Base-by-base conservation (phyloP, 2,888 invertebrate genomes). In the Stenurella melanura region DNA sequence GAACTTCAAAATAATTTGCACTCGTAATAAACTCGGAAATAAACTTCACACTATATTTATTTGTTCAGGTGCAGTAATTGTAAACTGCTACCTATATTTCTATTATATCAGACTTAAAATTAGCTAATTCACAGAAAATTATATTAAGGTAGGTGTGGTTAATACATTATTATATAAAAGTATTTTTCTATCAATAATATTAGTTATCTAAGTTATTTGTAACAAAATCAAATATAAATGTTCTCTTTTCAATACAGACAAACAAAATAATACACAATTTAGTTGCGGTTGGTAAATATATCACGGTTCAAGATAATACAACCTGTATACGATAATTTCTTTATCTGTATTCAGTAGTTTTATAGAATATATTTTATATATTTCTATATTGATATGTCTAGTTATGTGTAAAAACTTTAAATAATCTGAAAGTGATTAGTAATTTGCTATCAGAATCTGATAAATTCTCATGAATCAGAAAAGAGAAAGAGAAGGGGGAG, bases 331-430 rank as follows among this genome's bases (percentile, higher is more conserved):
- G 30, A 34, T 34, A 34, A 67, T 21, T 34, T 15, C 17, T 68
- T 68, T 68, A 68, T 71, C 71, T 61, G 38, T 71, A 71, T 38
- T 30, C 63, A 60, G 74, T 50, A 68, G 74, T 74, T 69, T 18
- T 26, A 54, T 54, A 57, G 30, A 38, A 38, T 57, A 38, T 61
- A n/a, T 38, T 58, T 26, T 21, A 30, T 38, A 64, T 34, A 5
- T 42, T 1, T 42, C 42, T 12, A 42, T 42, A 42, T 42, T 42
- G 42, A 42, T 42, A 42, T 11, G 42, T 15, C 42, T 42, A 42
- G 7, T 42, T 11, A 0, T 42, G 1, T 42, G 15, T 42, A 1
- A 1, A 3, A 9, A 42, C 9, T 42, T 42, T 42, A 42, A 42
- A 42, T 42, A 42, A 42, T 12, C 12, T 42, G 15, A 42, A 42